A percentile compares a stretch with the other conserved stretches of the same genome.
phyloP scores from a whole-genome alignment of 2,797 vertebrate species.

The Pelodytes ibericus region DNA sequence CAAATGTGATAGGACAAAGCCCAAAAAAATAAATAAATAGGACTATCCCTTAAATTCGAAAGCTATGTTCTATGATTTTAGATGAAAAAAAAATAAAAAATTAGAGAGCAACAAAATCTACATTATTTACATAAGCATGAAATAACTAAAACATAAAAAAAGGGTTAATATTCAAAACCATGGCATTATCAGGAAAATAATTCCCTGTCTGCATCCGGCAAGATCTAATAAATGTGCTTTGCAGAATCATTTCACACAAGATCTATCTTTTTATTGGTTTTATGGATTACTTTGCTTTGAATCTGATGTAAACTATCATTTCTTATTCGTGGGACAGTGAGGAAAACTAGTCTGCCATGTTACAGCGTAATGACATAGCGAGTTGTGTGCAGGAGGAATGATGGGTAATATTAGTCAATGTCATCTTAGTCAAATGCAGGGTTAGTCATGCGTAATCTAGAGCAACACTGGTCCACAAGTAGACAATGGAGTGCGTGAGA shows the following conservation, averaged over 20 bases:
- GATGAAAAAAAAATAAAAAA: no score
- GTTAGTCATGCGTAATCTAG: not conserved
- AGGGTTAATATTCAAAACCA: not conserved
- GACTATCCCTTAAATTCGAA: no score
- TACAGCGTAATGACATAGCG: conserved; percentile 12
- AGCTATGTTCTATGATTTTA: no score
- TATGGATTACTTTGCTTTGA: conserved; percentile 1
- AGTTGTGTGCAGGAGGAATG: not conserved
- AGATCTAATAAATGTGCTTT: not conserved
- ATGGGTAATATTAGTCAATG: conserved; percentile 43
- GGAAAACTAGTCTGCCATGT: conserved; percentile 15
- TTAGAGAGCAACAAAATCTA: no score
- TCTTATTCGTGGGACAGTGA: not conserved
- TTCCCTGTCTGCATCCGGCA: not conserved
- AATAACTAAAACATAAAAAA: not conserved
- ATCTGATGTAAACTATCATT: conserved; percentile 17
- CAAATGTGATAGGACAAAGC: no score
- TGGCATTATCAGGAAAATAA: not conserved
- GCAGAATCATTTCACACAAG: not conserved
- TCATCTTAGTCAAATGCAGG: conserved; percentile 38
- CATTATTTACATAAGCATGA: no score
- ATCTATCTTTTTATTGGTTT: conserved; percentile 17
- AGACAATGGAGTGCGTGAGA: not conserved
- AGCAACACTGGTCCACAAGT: not conserved
- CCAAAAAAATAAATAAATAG: no score